A percentile compares a stretch with the other conserved stretches of the same genome.
Evolutionary conservation across 1,140 invertebrate species (phyloP).

Genomic region (Palaemon carinicauda): DNA sequence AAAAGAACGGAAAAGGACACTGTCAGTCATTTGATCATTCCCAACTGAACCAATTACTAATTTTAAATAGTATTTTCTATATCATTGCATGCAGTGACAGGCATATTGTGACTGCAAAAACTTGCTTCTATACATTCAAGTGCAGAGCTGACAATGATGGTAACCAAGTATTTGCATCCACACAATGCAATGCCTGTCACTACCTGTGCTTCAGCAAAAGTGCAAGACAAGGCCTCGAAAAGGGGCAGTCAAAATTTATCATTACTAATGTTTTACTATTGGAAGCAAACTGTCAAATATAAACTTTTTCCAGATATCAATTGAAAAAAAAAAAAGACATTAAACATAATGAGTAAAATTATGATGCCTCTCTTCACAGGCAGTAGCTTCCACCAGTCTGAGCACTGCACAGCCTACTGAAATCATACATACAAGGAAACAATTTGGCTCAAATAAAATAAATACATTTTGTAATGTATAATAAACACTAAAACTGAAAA

Average conservation of each 20-base stretch:
- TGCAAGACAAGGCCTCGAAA: conserved; percentile 49
- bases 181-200: conserved; percentile 47
- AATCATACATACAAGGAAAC: neutral
- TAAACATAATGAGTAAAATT: conserved; percentile 10
- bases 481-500: no score
- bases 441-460: neutral
- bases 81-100: conserved; percentile 55
- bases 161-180: conserved; percentile 35
- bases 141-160: conserved; percentile 22
- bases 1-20: conserved; percentile 60
- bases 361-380: conserved; percentile 43
- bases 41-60: conserved; percentile 55
- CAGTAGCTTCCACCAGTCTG: conserved; percentile 48
- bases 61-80: conserved; percentile 48
- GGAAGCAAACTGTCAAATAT: conserved; percentile 2
- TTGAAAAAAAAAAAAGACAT: conserved; percentile 28
- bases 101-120: conserved; percentile 34
- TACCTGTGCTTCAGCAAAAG: conserved; percentile 47
- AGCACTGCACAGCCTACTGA: conserved; percentile 31
- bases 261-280: neutral
- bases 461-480: neutral
- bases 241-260: conserved; percentile 15
- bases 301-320: conserved; percentile 56
- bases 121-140: conserved; percentile 31
- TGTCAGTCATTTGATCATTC: conserved; percentile 56